Conservation (phyloP, 1,140 invertebrate species). For the Microplitis mediator region DNA sequence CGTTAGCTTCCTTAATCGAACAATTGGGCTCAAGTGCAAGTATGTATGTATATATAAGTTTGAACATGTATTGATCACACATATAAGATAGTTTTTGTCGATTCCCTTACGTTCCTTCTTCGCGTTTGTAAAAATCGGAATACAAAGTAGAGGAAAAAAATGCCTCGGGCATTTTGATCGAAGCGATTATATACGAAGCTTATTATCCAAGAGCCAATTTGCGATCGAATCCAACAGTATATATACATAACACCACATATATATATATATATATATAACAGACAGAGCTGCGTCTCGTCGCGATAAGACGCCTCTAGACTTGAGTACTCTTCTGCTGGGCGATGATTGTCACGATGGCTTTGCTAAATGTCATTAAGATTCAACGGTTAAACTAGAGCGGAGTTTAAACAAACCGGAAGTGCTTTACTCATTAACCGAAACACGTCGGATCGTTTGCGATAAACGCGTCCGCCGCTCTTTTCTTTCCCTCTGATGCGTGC, state of each 20-base stretch:
- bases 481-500: background rate
- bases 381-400: too few species aligned
- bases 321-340: too few species aligned
- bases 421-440: constrained; percentile 8
- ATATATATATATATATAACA: too few species aligned
- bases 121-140: background rate
- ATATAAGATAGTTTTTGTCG: too few species aligned
- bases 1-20: too few species aligned
- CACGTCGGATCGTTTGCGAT: background rate
- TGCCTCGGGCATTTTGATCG: background rate
- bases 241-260: background rate
- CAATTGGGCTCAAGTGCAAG: too few species aligned
- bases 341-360: too few species aligned
- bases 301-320: too few species aligned
- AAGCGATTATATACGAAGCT: background rate
- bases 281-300: too few species aligned
- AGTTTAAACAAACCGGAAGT: background rate
- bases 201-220: constrained; percentile 6
- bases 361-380: too few species aligned
- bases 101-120: too few species aligned
- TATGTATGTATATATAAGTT: background rate
- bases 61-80: background rate
- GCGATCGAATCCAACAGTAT: background rate
- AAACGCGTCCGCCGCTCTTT: background rate
- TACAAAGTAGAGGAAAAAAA: background rate